phyloP scores from a whole-genome alignment of 2,888 invertebrate species.

The Dasypolia templi region DNA sequence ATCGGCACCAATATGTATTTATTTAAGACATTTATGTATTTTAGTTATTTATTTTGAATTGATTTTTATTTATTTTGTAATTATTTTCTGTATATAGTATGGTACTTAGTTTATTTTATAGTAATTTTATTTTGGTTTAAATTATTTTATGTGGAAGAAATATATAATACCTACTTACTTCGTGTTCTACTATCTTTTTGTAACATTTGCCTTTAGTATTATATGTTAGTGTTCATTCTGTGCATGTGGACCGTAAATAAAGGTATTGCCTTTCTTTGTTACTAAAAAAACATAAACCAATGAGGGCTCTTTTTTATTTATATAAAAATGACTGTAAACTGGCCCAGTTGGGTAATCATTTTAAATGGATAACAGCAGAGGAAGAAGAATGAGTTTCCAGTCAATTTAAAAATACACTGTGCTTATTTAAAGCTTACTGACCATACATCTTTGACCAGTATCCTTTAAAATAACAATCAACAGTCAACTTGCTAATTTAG shows the following conservation, averaged over 20 bases:
- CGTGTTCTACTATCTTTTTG: background rate
- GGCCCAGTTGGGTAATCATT: no score
- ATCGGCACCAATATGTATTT: no score
- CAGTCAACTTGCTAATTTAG: no score
- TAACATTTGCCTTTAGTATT: background rate
- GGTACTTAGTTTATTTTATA: background rate
- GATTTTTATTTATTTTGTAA: slow-evolving; percentile 2
- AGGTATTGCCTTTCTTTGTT: no score
- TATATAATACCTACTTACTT: background rate
- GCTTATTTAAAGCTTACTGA: background rate
- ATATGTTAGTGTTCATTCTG: no score
- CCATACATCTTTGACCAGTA: background rate
- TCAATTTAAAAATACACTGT: background rate
- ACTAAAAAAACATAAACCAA: no score
- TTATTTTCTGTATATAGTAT: slow-evolving; percentile 13
- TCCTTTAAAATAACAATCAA: background rate
- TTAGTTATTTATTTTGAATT: background rate
- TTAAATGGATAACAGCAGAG: background rate
- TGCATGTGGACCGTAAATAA: no score
- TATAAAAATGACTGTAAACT: no score
- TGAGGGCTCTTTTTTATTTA: no score
- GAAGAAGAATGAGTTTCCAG: background rate
- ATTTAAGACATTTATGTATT: slow-evolving; percentile 14
- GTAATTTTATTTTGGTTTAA: slow-evolving; percentile 3
- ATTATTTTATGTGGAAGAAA: background rate